Base-by-base conservation (phyloP, 2,888 invertebrate species). In the Synergus gifuensis region DNA sequence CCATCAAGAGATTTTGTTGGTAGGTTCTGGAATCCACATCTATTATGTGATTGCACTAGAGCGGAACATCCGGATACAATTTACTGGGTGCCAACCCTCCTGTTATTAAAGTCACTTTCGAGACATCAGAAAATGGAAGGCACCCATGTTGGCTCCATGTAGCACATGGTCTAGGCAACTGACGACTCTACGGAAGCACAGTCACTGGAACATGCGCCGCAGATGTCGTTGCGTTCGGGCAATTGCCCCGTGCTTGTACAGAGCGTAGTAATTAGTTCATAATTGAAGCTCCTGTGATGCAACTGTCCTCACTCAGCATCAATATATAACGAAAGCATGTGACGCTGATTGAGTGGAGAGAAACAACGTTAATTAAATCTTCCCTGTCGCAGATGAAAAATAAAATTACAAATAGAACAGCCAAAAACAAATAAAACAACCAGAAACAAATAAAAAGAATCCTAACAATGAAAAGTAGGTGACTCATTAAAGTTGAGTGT, bases 251-350 rank as follows among this genome's bases (percentile, higher is more conserved):
- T 82, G 79, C 84, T 82, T 80, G 84, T 85, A 87, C 78, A 77
- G 78, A 78, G 78, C 81, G 87, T 88, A 89, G 87, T 88, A 89
- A 91, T 91, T 89, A 90, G 88, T 87, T 87, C 87, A 85, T 89
- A 89, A 90, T 89, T 90, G 87, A 89, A 89, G 49, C 49, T 54
- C 36, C 73, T 73, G 49, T n/a, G 36, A 28, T 67, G 36, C 36
- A 36, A 49, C 54, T 5, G 36, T 36, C 28, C 73, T n/a, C 11
- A 36, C n/a, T n/a, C 16, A 40, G 14, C n/a, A 73, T 49, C 73
- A 54, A 54, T 54, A 73, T 49, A 8, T 7, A 54, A 36, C 54
- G n/a, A 54, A 28, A 40, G 28, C 69, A 46, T 28, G n/a, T 69
- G 49, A 49, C n/a, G 46, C 28, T 69, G 69, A 69, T 69, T 69